Percentiles rank a stretch among this genome's conserved stretches.
Evolutionary conservation across 2,888 invertebrate species (phyloP).

Genomic region (Brachynemurus nebulosus): DNA sequence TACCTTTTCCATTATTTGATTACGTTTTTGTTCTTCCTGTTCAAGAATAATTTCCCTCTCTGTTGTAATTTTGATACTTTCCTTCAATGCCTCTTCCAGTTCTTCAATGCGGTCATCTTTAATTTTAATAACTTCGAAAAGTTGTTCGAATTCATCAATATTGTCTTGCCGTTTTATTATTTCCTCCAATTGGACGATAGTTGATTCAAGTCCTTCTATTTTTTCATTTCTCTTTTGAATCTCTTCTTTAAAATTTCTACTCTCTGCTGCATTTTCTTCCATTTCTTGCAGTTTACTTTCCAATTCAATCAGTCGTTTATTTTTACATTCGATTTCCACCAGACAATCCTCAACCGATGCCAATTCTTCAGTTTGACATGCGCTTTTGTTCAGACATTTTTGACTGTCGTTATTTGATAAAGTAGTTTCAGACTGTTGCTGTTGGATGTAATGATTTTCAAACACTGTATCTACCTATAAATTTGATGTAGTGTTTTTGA

Average conservation of each 20-base stretch:
- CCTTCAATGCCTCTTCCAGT: slow-evolving; percentile 70
- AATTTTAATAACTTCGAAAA: slow-evolving; percentile 40
- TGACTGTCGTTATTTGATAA: no score
- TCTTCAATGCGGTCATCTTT: slow-evolving; percentile 60
- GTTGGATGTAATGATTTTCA: no score
- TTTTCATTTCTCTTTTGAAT: slow-evolving; percentile 19
- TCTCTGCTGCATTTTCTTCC: not conserved
- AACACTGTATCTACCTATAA: no score
- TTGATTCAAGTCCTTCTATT: slow-evolving; percentile 35
- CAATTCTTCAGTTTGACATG: no score
- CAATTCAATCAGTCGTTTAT: slow-evolving; percentile 1
- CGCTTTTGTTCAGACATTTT: no score
- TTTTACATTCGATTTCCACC: not conserved
- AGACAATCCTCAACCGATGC: no score
- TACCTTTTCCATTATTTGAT: slow-evolving; percentile 52
- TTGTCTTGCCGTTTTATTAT: slow-evolving; percentile 37
- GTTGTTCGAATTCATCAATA: slow-evolving; percentile 38
- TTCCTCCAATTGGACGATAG: slow-evolving; percentile 38
- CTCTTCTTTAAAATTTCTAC: not conserved
- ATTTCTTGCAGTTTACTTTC: not conserved
- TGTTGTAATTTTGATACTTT: slow-evolving; percentile 59
- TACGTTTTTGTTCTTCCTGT: slow-evolving; percentile 47
- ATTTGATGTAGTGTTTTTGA: no score
- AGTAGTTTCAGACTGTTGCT: no score
- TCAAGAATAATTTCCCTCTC: slow-evolving; percentile 51